These are phyloP conservation scores for Cuniculus paca DNA, from an alignment of 2,797 vertebrate species.

Conservation along the genomic window DNA sequence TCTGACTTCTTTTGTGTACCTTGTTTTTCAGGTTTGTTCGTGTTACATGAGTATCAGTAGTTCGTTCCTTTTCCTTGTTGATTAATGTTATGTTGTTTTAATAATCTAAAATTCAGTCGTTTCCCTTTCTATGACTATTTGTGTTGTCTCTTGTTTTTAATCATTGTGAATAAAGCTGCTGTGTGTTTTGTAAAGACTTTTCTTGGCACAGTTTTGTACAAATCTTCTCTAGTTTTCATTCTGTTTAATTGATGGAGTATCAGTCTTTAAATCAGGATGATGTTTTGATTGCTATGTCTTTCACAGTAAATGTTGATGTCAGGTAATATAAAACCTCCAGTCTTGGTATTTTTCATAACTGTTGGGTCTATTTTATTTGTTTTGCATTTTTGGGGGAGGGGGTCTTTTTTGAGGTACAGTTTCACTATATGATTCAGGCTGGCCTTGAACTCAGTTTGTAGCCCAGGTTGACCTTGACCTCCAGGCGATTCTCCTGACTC, in stretches of 20 bases:
- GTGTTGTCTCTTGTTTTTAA: conserved; percentile 17
- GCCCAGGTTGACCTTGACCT: too few species aligned
- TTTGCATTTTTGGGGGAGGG: background rate
- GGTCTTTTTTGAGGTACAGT: too few species aligned
- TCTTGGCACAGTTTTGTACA: conserved; percentile 20
- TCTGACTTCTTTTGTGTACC: conserved; percentile 5
- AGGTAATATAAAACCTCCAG: background rate
- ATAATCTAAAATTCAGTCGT: conserved; percentile 23
- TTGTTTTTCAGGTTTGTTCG: conserved; percentile 50
- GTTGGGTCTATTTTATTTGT: background rate
- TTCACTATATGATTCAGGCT: too few species aligned
- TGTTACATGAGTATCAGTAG: conserved; percentile 4
- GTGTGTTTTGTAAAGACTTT: background rate
- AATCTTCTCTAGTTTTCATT: conserved; percentile 40
- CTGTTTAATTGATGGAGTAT: background rate
- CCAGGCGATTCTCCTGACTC: too few species aligned
- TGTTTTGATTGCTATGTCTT: conserved; percentile 2
- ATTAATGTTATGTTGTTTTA: conserved; percentile 31
- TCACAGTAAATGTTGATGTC: background rate
- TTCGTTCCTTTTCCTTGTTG: conserved; percentile 59
- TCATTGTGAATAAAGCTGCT: conserved; percentile 40
- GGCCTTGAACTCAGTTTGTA: too few species aligned
- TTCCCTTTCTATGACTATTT: conserved; percentile 24
- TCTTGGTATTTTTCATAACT: conserved; percentile 34
- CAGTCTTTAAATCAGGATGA: conserved; percentile 10